Evolutionary conservation across 2,113 vertebrate genomes (phyloP).

Genomic region (Tapirus terrestris): DNA sequence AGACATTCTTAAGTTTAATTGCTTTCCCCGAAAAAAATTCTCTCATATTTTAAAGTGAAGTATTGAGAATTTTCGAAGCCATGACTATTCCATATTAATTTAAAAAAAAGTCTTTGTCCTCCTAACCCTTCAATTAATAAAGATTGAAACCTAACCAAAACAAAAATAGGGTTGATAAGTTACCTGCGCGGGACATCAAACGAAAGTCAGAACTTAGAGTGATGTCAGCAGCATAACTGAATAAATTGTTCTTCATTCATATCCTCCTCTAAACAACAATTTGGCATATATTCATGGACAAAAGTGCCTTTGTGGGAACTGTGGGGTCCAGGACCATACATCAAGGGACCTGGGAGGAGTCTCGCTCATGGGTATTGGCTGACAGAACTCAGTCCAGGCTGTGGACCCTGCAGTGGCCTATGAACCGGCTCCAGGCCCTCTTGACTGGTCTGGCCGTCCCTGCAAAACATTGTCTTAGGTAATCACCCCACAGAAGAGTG

Average conservation of each 20-base stretch:
- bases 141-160: conserved; percentile 2
- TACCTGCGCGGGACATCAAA: not conserved
- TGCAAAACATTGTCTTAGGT: not conserved
- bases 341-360: not conserved
- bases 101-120: not conserved
- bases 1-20: not conserved
- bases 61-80: not conserved
- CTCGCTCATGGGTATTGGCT: not conserved
- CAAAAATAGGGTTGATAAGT: not conserved
- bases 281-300: not conserved
- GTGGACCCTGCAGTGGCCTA: not conserved
- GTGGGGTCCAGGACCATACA: not conserved
- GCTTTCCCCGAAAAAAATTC: not conserved
- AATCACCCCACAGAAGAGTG: not conserved
- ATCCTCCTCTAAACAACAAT: not conserved
- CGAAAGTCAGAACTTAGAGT: not conserved
- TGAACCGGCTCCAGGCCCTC: not conserved
- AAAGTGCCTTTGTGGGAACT: not conserved
- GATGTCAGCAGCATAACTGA: not conserved
- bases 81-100: not conserved
- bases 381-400: not conserved
- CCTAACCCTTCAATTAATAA: not conserved
- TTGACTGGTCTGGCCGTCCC: not conserved
- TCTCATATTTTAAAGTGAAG: not conserved
- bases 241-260: rapidly evolving